These are phyloP conservation scores for Amphiprion ocellaris DNA, from an alignment of 2,113 vertebrate genomes.

Conservation along the genomic window DNA sequence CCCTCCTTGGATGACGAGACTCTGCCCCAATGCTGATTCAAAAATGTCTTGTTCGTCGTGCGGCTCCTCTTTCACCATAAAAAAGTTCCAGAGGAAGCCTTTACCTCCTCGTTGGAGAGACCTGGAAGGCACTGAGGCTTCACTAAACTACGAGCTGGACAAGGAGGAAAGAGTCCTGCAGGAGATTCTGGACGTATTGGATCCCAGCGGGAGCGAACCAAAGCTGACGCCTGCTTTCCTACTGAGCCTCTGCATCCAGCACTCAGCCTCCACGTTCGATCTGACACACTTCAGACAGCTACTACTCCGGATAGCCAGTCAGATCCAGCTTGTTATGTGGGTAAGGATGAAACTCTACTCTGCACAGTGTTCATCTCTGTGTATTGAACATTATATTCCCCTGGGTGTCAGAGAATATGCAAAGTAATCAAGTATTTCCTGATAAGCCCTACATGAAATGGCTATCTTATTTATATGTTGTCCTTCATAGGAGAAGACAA, in stretches of 20 bases:
- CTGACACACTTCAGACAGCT: slow-evolving; percentile 76
- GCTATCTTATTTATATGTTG: slow-evolving; percentile 26
- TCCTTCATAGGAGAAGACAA: slow-evolving; percentile 83
- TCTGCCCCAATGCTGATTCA: slow-evolving; percentile 54
- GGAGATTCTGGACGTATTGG: slow-evolving; percentile 71
- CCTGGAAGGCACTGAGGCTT: slow-evolving; percentile 65
- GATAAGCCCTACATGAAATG: slow-evolving; percentile 16
- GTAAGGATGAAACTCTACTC: slow-evolving; percentile 63
- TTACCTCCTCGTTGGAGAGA: slow-evolving; percentile 72
- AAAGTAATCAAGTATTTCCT: slow-evolving; percentile 23
- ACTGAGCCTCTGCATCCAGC: slow-evolving; percentile 83
- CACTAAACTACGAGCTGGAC: slow-evolving; percentile 75
- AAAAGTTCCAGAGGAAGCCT: slow-evolving; percentile 32
- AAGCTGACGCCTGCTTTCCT: slow-evolving; percentile 84
- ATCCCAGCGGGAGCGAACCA: slow-evolving; percentile 68
- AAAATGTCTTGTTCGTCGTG: slow-evolving; percentile 67
- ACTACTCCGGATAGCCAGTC: slow-evolving; percentile 80
- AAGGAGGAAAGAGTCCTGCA: slow-evolving; percentile 81
- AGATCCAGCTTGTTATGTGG: slow-evolving; percentile 83
- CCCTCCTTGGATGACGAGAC: slow-evolving; percentile 78
- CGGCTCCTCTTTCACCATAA: slow-evolving; percentile 46
- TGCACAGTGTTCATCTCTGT: background rate
- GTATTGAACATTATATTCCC: background rate
- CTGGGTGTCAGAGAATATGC: background rate
- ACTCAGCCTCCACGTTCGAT: slow-evolving; percentile 74